Evolutionary conservation across 37 sponge, comb jelly and placozoan genomes (phyloP), one percentile per base, ranked within the genome.

Genomic region (Amphimedon queenslandica): DNA sequence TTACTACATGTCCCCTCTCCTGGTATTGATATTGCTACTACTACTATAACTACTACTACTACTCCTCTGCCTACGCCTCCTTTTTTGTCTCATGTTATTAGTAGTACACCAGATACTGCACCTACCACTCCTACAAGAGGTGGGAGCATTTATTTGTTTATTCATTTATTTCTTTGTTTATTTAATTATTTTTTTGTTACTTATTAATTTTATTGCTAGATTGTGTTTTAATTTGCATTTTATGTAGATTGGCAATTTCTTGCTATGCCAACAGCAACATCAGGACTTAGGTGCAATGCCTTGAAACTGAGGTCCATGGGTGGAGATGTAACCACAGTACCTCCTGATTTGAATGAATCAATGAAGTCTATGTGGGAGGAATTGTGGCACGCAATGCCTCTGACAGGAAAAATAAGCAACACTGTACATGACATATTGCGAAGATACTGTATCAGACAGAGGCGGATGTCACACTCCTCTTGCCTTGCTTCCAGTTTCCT

Each of bases 401-500:
- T 61, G 71, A 70, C 64, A 70, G 71, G 79, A n/a, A 69, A 31
- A 24, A 40, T 70, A 23, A 56, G 79, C 47, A n/a, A 30, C 79
- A 79, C 42, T 16, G 79, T 79, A 79, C 79, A 79, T 70, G 71
- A 69, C 69, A 60, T 71, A 35, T 23, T 79, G 79, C 39, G 34
- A 33, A 60, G 33, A 57, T 4, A 43, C 69, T 70, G 51, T 70
- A 13, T 34, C 69, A 5, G 40, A 51, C 1, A 2, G 33, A 29
- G 79, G 38, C 23, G 37, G 57, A 35, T 16, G 10, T 8, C 64
- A 61, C 13, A 18, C 13, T 13, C 76, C 76, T 75, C 37, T 41
- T 21, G 76, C 76, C 4, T 72, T 81, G 42, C 58, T 81, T 51
- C 81, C 81, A 37, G 81, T 81, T 43, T 81, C 81, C 1, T 81